Conservation (phyloP, 2,888 invertebrate genomes). For the Trilocha varians region DNA sequence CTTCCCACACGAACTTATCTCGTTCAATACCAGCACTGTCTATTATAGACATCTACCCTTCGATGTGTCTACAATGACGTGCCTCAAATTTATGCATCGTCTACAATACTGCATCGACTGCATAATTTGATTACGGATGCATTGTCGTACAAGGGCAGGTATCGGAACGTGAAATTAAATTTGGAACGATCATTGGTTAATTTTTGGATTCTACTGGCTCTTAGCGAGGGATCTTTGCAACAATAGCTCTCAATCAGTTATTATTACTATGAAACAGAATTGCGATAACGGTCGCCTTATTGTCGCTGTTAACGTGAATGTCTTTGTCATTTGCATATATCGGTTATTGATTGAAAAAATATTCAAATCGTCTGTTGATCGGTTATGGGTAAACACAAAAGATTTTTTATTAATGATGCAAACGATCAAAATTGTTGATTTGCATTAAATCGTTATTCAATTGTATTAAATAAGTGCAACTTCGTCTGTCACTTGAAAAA, state of each 20-base stretch:
- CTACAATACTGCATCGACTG: slow-evolving; percentile 66
- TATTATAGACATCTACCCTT: slow-evolving; percentile 60
- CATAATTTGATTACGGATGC: slow-evolving; percentile 70
- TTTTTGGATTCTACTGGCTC: slow-evolving; percentile 65
- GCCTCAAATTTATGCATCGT: slow-evolving; percentile 65
- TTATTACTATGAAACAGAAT: slow-evolving; percentile 68
- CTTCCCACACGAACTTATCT: slow-evolving; percentile 59
- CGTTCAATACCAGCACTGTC: slow-evolving; percentile 53
- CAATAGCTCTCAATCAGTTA: slow-evolving; percentile 66
- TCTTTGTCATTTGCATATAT: slow-evolving; percentile 65
- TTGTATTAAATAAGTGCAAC: slow-evolving; percentile 8
- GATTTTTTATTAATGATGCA: slow-evolving; percentile 34
- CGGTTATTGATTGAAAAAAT: slow-evolving; percentile 72
- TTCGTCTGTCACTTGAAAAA: neutral
- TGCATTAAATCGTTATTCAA: slow-evolving; percentile 28
- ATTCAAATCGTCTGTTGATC: slow-evolving; percentile 63
- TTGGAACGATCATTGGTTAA: slow-evolving; percentile 70
- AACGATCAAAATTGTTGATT: slow-evolving; percentile 33
- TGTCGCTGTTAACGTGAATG: slow-evolving; percentile 48
- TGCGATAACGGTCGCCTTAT: slow-evolving; percentile 65
- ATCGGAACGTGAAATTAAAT: slow-evolving; percentile 71
- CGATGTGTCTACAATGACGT: slow-evolving; percentile 54
- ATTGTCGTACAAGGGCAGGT: slow-evolving; percentile 64
- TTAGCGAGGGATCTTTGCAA: slow-evolving; percentile 51
- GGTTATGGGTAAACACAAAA: slow-evolving; percentile 53